phyloP scores from a whole-genome alignment of 2,797 vertebrate genomes.

The Gallirallus australis region DNA sequence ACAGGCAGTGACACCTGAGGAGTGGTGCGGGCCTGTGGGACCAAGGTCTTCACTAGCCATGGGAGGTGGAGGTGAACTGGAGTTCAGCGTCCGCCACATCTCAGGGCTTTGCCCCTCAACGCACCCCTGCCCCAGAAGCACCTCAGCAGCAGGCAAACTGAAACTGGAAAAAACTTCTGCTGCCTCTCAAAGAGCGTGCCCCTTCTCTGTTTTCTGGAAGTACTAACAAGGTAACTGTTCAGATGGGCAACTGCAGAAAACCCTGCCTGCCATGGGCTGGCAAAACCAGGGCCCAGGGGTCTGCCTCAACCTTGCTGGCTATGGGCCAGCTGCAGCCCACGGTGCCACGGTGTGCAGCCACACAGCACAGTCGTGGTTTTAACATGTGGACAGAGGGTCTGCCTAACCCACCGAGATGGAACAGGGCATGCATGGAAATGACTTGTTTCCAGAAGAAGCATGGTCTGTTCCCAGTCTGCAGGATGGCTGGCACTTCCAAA shows the following conservation, averaged over 20 bases:
- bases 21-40: not conserved
- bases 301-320: not conserved
- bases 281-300: not conserved
- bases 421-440: not conserved
- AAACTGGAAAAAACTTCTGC: not conserved
- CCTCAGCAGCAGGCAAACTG: not conserved
- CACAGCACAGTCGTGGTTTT: not conserved
- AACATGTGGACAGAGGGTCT: not conserved
- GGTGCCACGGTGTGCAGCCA: not conserved
- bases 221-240: not conserved
- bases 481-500: not conserved
- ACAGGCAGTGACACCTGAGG: not conserved
- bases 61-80: not conserved
- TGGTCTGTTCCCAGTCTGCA: rapidly evolving
- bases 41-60: not conserved
- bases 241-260: not conserved
- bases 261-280: not conserved
- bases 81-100: not conserved
- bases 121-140: not conserved
- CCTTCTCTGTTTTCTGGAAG: not conserved
- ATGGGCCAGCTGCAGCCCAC: not conserved
- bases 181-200: not conserved
- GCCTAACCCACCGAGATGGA: not conserved
- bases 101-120: not conserved
- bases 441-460: not conserved